A percentile compares a stretch with the other conserved stretches of the same genome.
Conservation (phyloP, 2,113 vertebrate genomes). For the Empidonax alnorum region DNA sequence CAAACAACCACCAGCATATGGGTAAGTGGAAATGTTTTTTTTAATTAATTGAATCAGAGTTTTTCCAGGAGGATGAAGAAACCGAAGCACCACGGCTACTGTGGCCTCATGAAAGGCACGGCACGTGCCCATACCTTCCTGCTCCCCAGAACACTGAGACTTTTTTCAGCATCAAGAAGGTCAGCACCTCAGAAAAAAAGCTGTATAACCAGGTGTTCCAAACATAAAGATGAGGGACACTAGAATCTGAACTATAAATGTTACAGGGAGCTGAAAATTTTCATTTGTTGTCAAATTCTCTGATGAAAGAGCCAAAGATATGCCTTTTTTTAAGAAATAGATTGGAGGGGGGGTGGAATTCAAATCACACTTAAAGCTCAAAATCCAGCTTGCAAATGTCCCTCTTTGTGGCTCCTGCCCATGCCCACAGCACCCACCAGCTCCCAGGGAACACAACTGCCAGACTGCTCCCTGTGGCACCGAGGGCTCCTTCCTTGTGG, state of each 20-base stretch:
- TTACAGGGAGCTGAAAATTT: background rate
- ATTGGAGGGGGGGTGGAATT: background rate
- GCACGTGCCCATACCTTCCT: background rate
- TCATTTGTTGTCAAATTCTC: background rate
- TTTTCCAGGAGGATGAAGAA: background rate
- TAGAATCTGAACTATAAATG: background rate
- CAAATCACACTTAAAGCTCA: background rate
- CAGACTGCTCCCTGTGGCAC: background rate
- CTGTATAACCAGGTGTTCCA: background rate
- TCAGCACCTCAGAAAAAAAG: background rate
- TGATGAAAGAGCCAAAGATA: background rate
- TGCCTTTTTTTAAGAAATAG: background rate
- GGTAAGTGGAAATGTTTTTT: background rate
- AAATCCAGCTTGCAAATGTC: background rate
- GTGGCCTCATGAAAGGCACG: background rate
- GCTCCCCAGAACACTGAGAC: background rate
- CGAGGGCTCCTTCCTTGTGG: background rate
- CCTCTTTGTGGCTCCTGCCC: background rate
- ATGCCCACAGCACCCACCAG: background rate
- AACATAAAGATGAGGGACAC: rapidly evolving
- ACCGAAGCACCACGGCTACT: background rate
- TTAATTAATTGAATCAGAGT: background rate
- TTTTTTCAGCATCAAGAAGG: background rate
- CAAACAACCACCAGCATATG: background rate
- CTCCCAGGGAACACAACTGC: background rate